Conservation (phyloP, 2,888 invertebrate genomes). For the Drosophila putrida region DNA sequence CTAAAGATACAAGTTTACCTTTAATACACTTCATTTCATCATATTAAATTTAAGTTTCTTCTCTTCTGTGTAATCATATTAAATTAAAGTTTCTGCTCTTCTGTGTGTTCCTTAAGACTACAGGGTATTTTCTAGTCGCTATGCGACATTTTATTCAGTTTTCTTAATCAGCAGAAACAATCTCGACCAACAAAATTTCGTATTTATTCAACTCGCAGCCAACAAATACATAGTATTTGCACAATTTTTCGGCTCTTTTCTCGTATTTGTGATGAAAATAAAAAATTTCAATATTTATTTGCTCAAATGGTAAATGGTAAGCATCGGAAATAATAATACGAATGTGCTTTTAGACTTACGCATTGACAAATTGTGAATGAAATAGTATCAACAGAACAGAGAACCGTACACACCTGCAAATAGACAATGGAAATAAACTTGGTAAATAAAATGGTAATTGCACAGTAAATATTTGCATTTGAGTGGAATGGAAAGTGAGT, state of each 20-base stretch:
- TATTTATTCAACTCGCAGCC: conserved; percentile 17
- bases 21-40: too few relatives aligned
- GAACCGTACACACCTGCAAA: conserved; percentile 64
- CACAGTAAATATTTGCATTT: conserved; percentile 51
- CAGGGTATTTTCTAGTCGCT: conserved; percentile 1
- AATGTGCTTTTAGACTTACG: conserved; percentile 55
- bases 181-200: conserved; percentile 7
- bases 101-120: too few relatives aligned
- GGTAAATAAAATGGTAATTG: conserved; percentile 62
- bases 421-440: conserved; percentile 43
- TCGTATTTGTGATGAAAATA: conserved; percentile 32
- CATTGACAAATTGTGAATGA: conserved; percentile 35
- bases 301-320: conserved; percentile 6
- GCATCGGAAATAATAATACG: background rate
- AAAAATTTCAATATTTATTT: conserved; percentile 49
- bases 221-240: conserved; percentile 28
- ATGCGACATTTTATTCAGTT: background rate
- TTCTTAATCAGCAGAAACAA: conserved; percentile 19
- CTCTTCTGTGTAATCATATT: too few relatives aligned
- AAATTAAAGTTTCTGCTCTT: too few relatives aligned
- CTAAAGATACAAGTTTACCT: too few relatives aligned
- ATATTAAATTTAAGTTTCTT: too few relatives aligned
- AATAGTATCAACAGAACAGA: conserved; percentile 42
- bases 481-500: conserved; percentile 5
- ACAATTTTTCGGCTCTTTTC: conserved; percentile 31